Base-by-base conservation (phyloP, 2,888 invertebrate genomes). In the Rhodophaea formosa region DNA sequence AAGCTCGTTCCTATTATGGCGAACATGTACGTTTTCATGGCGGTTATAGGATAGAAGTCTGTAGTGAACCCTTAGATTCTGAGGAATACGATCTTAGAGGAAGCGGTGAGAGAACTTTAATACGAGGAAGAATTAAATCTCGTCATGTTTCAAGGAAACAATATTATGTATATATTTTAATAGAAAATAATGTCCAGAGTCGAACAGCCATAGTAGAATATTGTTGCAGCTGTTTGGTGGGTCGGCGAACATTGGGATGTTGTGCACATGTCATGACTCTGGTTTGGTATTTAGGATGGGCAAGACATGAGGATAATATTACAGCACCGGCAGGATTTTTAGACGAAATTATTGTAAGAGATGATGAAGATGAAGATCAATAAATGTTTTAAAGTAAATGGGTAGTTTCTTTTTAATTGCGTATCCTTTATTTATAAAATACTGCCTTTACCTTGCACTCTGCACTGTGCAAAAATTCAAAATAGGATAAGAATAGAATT, bases 151-250 rank as follows among this genome's bases (percentile, higher is more conserved):
- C 14, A 12, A 43, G 44, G 7, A 29, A 43, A 29, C 43, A 29
- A 30, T 53, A 44, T 14, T 44, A 44, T 44, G 23, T 30, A 15
- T 30, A 53, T 44, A 43, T 53, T 43, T 53, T 53, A 52, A 52
- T 52, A 12, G 35, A 32, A 15, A 35, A 39, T 15, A 15, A 52
- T 39, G 16, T 14, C 15, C 15, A 1, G 8, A 16, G 16, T 8
- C 35, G 16, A 16, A 46, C 49, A 29, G 49, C 44, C 14, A 59
- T 58, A 17, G n/a, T 39, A 17, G 49, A 55, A 14, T 62, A 68
- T 56, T 65, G 43, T 51, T 68, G 67, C 42, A 67, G 44, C 53
- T 66, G 67, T 46, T 30, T 65, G 14, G 61, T 62, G 12, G 64
- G 67, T 8, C 54, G 39, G 17, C 56, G 63, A 7, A 63, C 63